Evolutionary conservation across 2,113 vertebrate genomes (phyloP).

Genomic region (Crotophaga sulcirostris): DNA sequence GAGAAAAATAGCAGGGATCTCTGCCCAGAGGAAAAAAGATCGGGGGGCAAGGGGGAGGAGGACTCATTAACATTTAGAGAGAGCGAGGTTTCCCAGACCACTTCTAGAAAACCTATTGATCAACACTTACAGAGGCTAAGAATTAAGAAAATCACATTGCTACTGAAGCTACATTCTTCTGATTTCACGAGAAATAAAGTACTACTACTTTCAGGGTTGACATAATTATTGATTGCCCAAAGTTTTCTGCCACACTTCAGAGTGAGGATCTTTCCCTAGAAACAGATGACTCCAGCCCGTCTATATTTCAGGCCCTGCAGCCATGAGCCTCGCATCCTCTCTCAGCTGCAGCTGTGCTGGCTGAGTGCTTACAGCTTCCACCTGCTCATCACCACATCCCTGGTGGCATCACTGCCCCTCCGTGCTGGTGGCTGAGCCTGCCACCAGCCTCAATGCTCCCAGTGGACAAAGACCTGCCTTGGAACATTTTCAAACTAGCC

Average conservation of each 20-base stretch:
- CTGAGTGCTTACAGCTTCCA: slow-evolving; percentile 6
- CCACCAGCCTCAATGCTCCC: neutral
- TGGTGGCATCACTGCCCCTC: neutral
- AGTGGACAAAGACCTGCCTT: neutral
- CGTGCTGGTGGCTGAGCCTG: neutral
- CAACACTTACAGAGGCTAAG: neutral
- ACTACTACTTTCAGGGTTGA: neutral
- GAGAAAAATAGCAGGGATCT: slow-evolving; percentile 60
- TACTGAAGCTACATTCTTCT: neutral
- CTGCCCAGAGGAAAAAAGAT: slow-evolving; percentile 34
- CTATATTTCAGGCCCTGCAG: neutral
- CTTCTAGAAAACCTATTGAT: slow-evolving; percentile 24
- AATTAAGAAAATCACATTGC: neutral
- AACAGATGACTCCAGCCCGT: neutral
- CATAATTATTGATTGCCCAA: neutral
- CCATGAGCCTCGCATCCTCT: neutral
- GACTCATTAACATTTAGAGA: slow-evolving; percentile 54
- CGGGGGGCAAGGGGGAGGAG: neutral
- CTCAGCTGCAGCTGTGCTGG: neutral
- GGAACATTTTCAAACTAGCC: neutral
- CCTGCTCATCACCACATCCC: neutral
- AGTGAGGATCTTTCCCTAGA: neutral
- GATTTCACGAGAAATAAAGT: neutral
- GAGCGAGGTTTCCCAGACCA: neutral
- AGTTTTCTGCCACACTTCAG: neutral